Conservation (phyloP, 2,113 vertebrate species). For the Ceyx melanurus region DNA sequence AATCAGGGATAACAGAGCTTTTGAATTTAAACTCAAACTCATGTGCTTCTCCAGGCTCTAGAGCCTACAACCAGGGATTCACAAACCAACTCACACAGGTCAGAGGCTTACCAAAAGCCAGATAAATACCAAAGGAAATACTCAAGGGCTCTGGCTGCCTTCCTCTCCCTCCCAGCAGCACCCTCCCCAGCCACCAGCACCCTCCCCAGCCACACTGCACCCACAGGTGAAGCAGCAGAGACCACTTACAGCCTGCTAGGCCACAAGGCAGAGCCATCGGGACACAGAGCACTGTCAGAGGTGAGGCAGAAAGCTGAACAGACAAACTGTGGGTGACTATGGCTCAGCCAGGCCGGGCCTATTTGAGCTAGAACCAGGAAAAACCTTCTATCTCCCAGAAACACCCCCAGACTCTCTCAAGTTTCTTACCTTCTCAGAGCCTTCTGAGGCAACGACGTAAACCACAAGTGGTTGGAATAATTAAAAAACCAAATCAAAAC, state of each 20-base stretch:
- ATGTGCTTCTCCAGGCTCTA: too few species aligned
- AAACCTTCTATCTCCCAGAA: rapidly evolving
- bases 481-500: too few species aligned
- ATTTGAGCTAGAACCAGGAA: rapidly evolving
- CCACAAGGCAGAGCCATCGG: rapidly evolving
- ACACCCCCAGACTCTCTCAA: rapidly evolving
- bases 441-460: rapidly evolving
- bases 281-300: rapidly evolving
- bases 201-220: rapidly evolving
- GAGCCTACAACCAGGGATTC: rapidly evolving
- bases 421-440: background rate
- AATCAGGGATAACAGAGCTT: rapidly evolving
- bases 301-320: rapidly evolving
- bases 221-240: rapidly evolving
- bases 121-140: rapidly evolving
- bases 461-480: background rate
- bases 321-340: rapidly evolving
- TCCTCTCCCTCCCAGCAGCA: rapidly evolving
- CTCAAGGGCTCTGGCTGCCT: rapidly evolving
- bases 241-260: rapidly evolving
- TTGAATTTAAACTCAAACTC: rapidly evolving
- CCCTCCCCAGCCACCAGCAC: rapidly evolving
- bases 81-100: rapidly evolving
- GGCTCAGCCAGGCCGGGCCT: rapidly evolving
- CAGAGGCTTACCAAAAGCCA: rapidly evolving